Evolutionary conservation across 37 sponge, comb jelly and placozoan genomes (phyloP), one percentile per base, ranked within the genome.

Genomic region (Beroe forskalii): DNA sequence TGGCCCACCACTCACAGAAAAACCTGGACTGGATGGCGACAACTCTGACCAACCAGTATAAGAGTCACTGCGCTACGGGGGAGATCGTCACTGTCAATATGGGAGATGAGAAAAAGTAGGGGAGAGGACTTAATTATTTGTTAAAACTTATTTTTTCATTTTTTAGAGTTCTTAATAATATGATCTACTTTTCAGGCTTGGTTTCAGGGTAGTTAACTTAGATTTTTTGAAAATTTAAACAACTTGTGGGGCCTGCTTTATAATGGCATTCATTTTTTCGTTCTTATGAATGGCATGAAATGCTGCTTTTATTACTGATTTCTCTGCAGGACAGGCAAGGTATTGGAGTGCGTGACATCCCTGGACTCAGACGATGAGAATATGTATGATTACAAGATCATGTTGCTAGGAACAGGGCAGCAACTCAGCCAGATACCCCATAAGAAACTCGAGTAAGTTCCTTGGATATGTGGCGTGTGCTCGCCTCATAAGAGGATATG

Each of bases 11-110:
- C 55, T 80, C 86, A 14, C 86, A 80, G 86, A 41, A 44, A 44
- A 80, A 80, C 55, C 30, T 80, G 25, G 86, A 80, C 31, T 80
- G 86, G 86, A 80, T 80, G 86, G 86, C 86, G 4, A 43, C 86
- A 1, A 41, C 27, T 0, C 25, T 80, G 28, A 80, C 86, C 14
- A 44, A 80, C 27, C 44, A 44, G 86, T 80, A 43, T 36, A 69
- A 69, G 32, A 35, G 38, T 36, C 72, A 69, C 72, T 69, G 72
- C 32, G 72, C 38, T 19, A 69, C 72, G 1, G 72, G 72, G 38
- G 72, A 69, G 72, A 69, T 69, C 4, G 72, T 69, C 1, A 69
- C 35, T 14, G 72, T 33, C 1, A 31, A 12, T 28, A 32, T 69
- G 38, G 72, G 72, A 17, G 72, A 69, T 2, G 72, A 69, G 38